A percentile compares a stretch with the other conserved stretches of the same genome.
Evolutionary conservation across 2,113 vertebrate genomes (phyloP).

Genomic region (Carassius auratus): DNA sequence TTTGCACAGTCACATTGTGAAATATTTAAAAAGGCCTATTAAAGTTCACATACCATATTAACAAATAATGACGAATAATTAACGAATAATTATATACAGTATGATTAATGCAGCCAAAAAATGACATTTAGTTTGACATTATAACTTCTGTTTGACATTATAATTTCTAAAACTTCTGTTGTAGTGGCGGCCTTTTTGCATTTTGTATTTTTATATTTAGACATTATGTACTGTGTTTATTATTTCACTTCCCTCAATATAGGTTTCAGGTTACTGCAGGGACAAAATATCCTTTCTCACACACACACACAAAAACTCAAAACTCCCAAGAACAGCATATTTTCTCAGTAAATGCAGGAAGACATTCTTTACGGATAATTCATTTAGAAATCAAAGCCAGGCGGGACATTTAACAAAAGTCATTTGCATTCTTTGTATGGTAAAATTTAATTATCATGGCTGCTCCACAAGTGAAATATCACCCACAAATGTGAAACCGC

Average conservation of each 20-base stretch:
- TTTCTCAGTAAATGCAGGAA: neutral
- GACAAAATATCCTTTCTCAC: neutral
- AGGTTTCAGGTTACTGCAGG: neutral
- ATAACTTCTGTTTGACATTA: too few relatives aligned
- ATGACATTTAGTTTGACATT: neutral
- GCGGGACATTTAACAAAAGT: slow-evolving; percentile 3
- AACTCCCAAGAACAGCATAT: neutral
- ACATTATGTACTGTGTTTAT: neutral
- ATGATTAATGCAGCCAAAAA: too few relatives aligned
- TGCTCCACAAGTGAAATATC: slow-evolving; percentile 4
- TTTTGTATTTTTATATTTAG: neutral
- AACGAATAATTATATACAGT: too few relatives aligned
- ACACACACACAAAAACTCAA: neutral
- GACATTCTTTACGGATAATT: neutral
- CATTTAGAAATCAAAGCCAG: slow-evolving; percentile 15
- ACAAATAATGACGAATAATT: too few relatives aligned
- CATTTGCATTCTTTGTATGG: neutral
- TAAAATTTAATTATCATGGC: neutral
- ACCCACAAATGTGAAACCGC: neutral
- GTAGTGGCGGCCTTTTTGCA: neutral
- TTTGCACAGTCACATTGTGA: neutral
- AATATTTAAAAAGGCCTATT: too few relatives aligned
- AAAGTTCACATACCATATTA: too few relatives aligned
- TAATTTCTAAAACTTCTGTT: neutral
- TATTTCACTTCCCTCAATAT: neutral